Evolutionary conservation across 2,797 vertebrate genomes (phyloP).

Genomic region (Cirrhinus mrigala): DNA sequence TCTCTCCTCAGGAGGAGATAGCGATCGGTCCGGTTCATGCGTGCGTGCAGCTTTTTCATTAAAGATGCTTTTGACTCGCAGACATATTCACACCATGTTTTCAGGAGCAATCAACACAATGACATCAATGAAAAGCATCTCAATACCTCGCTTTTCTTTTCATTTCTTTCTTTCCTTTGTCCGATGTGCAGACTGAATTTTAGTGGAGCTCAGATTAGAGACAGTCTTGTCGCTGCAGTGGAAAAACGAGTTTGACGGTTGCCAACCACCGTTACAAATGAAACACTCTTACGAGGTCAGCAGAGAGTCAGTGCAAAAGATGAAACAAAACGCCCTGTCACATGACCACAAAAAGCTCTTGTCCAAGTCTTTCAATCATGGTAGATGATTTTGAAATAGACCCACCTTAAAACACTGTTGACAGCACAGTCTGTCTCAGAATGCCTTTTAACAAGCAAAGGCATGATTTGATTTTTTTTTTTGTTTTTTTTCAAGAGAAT

Average conservation of each 20-base stretch:
- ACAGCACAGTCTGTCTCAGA: conserved; percentile 1
- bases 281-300: conserved; percentile 50
- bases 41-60: conserved; percentile 65
- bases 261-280: conserved; percentile 38
- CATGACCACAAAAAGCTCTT: conserved; percentile 19
- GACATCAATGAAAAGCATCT: conserved; percentile 64
- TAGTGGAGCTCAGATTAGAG: conserved; percentile 40
- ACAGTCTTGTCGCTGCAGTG: conserved; percentile 54
- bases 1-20: conserved; percentile 57
- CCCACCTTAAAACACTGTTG: conserved; percentile 13
- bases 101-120: conserved; percentile 54
- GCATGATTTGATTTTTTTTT: not conserved
- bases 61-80: conserved; percentile 66
- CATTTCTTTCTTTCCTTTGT: conserved; percentile 46
- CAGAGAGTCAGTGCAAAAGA: conserved; percentile 42
- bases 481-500: not conserved
- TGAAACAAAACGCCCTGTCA: conserved; percentile 10
- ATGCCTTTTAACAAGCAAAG: not conserved
- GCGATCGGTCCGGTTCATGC: conserved; percentile 59
- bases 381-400: conserved; percentile 21
- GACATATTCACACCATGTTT: conserved; percentile 53
- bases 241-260: conserved; percentile 59
- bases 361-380: conserved; percentile 26
- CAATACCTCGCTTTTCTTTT: conserved; percentile 44
- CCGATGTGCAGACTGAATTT: conserved; percentile 42